Base-by-base conservation (phyloP, 2,113 vertebrate genomes). In the Haliaeetus leucogaster region DNA sequence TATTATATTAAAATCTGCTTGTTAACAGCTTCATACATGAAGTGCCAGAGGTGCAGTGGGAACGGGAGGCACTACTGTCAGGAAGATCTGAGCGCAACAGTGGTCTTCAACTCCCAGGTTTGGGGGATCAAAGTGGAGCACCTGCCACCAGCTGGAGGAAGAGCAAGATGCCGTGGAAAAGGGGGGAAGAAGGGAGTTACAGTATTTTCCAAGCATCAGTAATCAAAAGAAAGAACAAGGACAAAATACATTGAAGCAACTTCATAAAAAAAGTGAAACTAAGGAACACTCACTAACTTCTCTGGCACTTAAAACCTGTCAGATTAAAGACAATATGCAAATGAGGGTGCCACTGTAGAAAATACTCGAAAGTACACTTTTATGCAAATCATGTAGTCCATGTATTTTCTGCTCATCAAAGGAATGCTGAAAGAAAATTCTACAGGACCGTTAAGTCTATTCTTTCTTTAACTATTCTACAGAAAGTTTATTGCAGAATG, bases 141-240 rank as follows among this genome's bases (percentile, higher is more conserved):
- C 27, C 40, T 20, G 6, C 55, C 36, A 87, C 43, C 20, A 89
- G 58, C 38, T 47, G 73, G n/a, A 87, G 34, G 52, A 91, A 74
- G 53, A 70, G 47, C 29, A 68, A 23, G 61, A 52, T 25, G n/a
- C 30, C 27, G 0, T 3, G 4, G 59, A 47, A 72, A 52, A 42
- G 8, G 5, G 22, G 21, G 50, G 36, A 85, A 82, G 76, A 82
- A 85, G 27, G 40, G 26, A 95, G 20, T 48, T 70, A 42, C 21
- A 66, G 27, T 27, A 58, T 91, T 78, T 95, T 53, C 59, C 71
- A 72, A 77, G 80, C 47, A 81, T 32, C 48, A 26, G 13, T 81
- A 95, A 94, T 79, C 70, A 91, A 94, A 96, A 95, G 76, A 81
- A 92, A 92, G 76, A 91, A 93, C 52, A 81, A 80, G 50, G 65